Conservation (phyloP, 2,888 invertebrate species). For the Asteroscopus sphinx region DNA sequence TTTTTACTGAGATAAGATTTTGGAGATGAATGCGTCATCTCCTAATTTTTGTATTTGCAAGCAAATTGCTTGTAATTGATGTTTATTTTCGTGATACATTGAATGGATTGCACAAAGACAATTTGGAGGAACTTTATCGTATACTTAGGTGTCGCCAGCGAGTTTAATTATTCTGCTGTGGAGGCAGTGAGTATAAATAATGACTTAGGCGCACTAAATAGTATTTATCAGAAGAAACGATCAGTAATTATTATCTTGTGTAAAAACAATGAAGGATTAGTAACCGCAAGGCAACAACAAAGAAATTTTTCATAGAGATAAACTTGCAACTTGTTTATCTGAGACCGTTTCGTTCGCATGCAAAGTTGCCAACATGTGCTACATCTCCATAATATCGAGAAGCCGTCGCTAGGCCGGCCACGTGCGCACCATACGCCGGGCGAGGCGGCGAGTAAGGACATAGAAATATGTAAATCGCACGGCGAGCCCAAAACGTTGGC, state of each 20-base stretch:
- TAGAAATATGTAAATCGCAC: slow-evolving; percentile 80
- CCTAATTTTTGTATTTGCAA: slow-evolving; percentile 6
- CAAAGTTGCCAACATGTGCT: slow-evolving; percentile 69
- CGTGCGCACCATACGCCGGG: slow-evolving; percentile 72
- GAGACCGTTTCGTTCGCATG: slow-evolving; percentile 59
- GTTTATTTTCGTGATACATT: slow-evolving; percentile 1
- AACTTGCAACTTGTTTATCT: slow-evolving; percentile 55
- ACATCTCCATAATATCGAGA: slow-evolving; percentile 67
- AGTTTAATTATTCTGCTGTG: background rate
- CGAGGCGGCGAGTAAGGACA: slow-evolving; percentile 57
- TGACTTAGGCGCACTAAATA: background rate
- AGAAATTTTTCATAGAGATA: slow-evolving; percentile 50
- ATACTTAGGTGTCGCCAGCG: too few species aligned
- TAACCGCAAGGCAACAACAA: slow-evolving; percentile 31
- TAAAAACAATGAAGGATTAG: slow-evolving; percentile 30
- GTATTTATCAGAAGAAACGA: background rate
- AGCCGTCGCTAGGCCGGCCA: slow-evolving; percentile 70
- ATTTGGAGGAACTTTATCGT: too few species aligned
- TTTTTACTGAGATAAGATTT: slow-evolving; percentile 34
- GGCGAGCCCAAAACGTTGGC: slow-evolving; percentile 74
- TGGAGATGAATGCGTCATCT: slow-evolving; percentile 19
- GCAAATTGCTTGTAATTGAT: too few species aligned
- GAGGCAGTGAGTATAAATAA: background rate
- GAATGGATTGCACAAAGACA: background rate
- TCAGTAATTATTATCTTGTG: slow-evolving; percentile 16